These are phyloP conservation scores for Hyphantria cunea DNA, from an alignment of 1,140 invertebrate genomes.

Conservation along the genomic window DNA sequence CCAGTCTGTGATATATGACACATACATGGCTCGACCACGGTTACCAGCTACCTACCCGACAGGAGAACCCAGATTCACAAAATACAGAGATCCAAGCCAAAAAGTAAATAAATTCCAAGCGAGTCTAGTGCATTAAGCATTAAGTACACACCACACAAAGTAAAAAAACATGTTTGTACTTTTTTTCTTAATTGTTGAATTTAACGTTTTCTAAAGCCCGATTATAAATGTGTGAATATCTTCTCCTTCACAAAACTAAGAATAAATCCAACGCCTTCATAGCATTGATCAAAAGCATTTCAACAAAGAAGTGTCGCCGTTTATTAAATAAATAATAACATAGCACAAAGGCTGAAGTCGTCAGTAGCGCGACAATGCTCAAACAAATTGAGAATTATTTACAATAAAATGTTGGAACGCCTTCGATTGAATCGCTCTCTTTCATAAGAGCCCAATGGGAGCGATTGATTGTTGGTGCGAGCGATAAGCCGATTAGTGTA, in stretches of 20 bases:
- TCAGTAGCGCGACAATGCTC: conserved; percentile 69
- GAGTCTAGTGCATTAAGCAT: too few species aligned
- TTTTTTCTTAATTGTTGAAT: not conserved
- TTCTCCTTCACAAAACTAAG: conserved; percentile 45
- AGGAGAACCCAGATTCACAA: too few species aligned
- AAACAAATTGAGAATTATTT: conserved; percentile 79
- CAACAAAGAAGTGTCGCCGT: conserved; percentile 64
- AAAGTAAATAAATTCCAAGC: too few species aligned
- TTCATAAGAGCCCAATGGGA: conserved; percentile 51
- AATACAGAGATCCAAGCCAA: too few species aligned
- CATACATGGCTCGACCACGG: too few species aligned
- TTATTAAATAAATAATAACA: conserved; percentile 79
- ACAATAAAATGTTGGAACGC: conserved; percentile 76
- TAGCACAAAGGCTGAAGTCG: conserved; percentile 57
- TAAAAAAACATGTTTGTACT: not conserved
- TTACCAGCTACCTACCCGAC: too few species aligned
- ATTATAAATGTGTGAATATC: conserved; percentile 29
- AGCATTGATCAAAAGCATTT: conserved; percentile 59
- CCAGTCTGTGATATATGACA: too few species aligned
- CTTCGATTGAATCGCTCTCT: conserved; percentile 56
- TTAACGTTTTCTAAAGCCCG: conserved; percentile 7
- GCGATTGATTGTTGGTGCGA: conserved; percentile 52
- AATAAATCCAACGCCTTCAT: conserved; percentile 52
- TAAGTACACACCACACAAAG: too few species aligned
- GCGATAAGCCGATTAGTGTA: conserved; percentile 74